Evolutionary conservation across 2,797 vertebrate species (phyloP), one percentile per base, ranked within the genome.

Genomic region (Apogon hyalosoma): DNA sequence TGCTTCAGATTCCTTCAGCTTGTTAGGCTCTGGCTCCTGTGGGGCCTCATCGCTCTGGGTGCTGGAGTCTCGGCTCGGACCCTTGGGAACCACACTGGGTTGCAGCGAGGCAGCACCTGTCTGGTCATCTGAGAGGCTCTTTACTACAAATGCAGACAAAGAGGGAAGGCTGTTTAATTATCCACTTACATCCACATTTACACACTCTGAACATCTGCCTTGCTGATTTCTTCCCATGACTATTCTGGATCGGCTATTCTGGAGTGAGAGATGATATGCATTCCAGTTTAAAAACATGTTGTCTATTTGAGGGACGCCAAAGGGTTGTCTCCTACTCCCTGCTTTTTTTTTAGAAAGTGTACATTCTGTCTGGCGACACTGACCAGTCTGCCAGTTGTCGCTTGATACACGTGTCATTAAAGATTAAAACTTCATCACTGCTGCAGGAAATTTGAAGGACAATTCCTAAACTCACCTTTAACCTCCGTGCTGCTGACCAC

Each of bases 21-120:
- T 52, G 24, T 47, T 4, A 49, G 53, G 70, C 77, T 21, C 82
- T 31, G 74, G 78, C 81, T 86, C 75, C n/a, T 0, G 69, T 0
- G 14, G 64, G 13, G 36, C 11, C 36, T 75, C 80, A 0, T 95
- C 94, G 0, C 96, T 96, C 79, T 97, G 97, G 3, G 96, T 97
- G 87, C 95, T 94, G 59, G 92, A 92, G 8, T 98, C 97, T 79
- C 92, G 91, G 78, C 94, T 95, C 50, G 88, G 84, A 0, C 84
- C 88, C 74, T 92, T 94, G 68, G 91, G 52, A 7, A 89, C 91
- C 2, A 3, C 83, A 52, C 51, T 63, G 68, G 63, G 80, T 0
- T 39, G 76, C 59, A 83, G 75, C 11, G 2, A 55, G 4, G 74
- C 53, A 14, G 64, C 87, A 80, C 85, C 83, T 69, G 92, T 93